Evolutionary conservation across 2,797 vertebrate genomes (phyloP).

Genomic region (Hydrolagus colliei): DNA sequence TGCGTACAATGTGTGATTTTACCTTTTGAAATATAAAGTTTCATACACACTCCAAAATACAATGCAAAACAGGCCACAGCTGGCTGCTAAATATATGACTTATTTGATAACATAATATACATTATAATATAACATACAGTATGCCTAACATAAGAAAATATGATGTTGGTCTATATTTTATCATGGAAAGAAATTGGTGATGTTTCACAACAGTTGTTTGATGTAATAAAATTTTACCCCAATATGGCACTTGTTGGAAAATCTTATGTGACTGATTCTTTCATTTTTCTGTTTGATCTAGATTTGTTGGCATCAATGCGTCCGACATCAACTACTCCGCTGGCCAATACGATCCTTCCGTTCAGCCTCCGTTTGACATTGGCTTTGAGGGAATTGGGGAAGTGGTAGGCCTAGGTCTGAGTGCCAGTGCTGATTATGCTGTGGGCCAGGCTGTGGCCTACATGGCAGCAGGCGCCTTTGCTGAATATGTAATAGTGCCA

Average conservation of each 20-base stretch:
- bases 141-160: neutral
- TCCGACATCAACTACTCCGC: slow-evolving; percentile 88
- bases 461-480: slow-evolving; percentile 66
- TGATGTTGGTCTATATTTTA: neutral
- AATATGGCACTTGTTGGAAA: neutral
- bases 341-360: slow-evolving; percentile 70
- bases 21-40: no score
- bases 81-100: no score
- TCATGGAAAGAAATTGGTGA: neutral
- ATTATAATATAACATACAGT: neutral
- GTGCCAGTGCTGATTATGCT: slow-evolving; percentile 68
- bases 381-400: slow-evolving; percentile 86
- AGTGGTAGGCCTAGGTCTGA: slow-evolving; percentile 79
- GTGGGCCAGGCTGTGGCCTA: slow-evolving; percentile 81
- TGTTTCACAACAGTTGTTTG: neutral
- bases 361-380: slow-evolving; percentile 73
- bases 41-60: no score
- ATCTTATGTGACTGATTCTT: neutral
- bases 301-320: slow-evolving; percentile 87
- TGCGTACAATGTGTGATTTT: no score
- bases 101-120: no score
- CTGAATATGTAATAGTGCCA: slow-evolving; percentile 77
- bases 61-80: no score
- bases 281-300: slow-evolving; percentile 47
- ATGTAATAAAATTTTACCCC: neutral